Conservation (phyloP, 2,113 vertebrate genomes). For the Anarhynchus alexandrinus region DNA sequence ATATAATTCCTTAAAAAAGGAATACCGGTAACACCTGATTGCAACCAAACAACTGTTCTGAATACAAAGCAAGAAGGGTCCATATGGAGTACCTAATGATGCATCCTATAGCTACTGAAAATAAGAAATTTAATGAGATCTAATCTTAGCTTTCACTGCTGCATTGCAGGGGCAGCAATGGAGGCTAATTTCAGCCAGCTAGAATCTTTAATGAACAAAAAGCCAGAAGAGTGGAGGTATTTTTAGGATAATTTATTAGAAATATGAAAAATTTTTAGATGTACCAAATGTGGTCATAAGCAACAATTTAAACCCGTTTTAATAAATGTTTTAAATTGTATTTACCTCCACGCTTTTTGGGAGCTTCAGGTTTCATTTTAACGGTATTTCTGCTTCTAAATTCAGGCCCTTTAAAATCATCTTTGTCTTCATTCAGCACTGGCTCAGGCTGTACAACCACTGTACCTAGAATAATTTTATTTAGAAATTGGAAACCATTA, state of each 20-base stretch:
- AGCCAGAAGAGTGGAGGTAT: conserved; percentile 77
- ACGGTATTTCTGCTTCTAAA: conserved; percentile 90
- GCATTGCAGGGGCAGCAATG: conserved; percentile 72
- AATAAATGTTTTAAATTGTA: conserved; percentile 68
- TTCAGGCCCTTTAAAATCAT: conserved; percentile 98
- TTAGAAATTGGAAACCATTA: conserved; percentile 78
- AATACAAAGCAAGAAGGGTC: background rate
- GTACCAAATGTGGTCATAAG: conserved; percentile 72
- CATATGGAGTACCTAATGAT: background rate
- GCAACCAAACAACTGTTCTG: background rate
- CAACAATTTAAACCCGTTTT: conserved; percentile 70
- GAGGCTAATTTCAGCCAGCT: conserved; percentile 63
- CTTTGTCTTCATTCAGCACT: conserved; percentile 91
- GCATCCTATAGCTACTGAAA: background rate
- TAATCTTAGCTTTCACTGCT: conserved; percentile 69
- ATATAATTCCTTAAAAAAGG: background rate
- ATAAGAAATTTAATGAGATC: background rate
- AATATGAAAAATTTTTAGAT: conserved; percentile 50
- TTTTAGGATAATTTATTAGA: conserved; percentile 72
- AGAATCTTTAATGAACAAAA: conserved; percentile 60
- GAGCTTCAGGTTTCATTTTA: conserved; percentile 90
- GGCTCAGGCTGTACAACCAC: conserved; percentile 95
- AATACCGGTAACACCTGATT: background rate
- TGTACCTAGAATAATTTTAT: conserved; percentile 86
- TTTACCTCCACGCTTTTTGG: conserved; percentile 89